Evolutionary conservation across 2,888 invertebrate genomes (phyloP).

Genomic region (Hedychridium roseum): DNA sequence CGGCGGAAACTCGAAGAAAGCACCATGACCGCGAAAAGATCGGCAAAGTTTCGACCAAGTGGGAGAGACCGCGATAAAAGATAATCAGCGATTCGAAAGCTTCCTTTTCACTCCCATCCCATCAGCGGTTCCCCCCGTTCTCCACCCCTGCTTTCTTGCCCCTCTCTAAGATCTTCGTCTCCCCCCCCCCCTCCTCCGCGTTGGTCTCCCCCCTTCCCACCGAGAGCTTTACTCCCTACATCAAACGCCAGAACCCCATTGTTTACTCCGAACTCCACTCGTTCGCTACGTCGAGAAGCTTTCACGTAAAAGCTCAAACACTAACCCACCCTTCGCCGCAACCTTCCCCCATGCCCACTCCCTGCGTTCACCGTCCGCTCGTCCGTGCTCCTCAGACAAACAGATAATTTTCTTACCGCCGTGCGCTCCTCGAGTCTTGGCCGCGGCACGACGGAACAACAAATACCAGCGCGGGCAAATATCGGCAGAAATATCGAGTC

Average conservation of each 20-base stretch:
- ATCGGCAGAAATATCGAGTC: too few species aligned
- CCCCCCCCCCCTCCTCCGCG: too few species aligned
- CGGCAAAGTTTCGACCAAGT: constrained; percentile 10
- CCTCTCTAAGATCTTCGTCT: too few species aligned
- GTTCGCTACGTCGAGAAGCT: too few species aligned
- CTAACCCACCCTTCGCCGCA: too few species aligned
- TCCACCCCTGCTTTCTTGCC: too few species aligned
- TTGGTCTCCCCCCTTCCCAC: too few species aligned
- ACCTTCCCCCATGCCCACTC: too few species aligned
- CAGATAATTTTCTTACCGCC: constrained; percentile 17
- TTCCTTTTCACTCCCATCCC: too few species aligned
- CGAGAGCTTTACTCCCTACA: constrained; percentile 4
- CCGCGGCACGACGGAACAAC: not conserved
- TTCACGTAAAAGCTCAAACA: constrained; percentile 9
- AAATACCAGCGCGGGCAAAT: not conserved
- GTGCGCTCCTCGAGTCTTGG: constrained; percentile 4
- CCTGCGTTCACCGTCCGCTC: too few species aligned
- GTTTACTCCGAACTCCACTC: constrained; percentile 5
- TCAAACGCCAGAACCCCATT: constrained; percentile 11
- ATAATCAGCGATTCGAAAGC: constrained; percentile 33
- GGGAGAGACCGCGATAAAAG: constrained; percentile 24
- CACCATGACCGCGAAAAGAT: constrained; percentile 26
- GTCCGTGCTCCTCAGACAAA: constrained; percentile 2
- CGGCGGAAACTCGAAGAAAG: constrained; percentile 11
- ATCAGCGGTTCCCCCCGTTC: not conserved